phyloP scores from a whole-genome alignment of 2,113 vertebrate genomes.

The Lontra canadensis region DNA sequence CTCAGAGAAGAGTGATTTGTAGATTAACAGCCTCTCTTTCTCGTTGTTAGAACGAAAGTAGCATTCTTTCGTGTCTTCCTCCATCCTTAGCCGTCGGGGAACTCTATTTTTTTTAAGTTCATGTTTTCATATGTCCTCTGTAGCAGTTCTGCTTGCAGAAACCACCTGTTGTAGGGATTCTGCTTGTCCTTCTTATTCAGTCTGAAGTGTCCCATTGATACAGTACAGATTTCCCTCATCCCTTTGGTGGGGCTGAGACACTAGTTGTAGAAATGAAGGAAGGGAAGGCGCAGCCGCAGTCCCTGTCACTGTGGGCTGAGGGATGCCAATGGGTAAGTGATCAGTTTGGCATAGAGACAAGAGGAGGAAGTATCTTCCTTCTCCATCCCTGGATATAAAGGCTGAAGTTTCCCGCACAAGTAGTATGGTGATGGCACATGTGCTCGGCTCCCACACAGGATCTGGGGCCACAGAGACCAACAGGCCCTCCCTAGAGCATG shows the following conservation, averaged over 20 bases:
- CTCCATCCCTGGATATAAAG: neutral
- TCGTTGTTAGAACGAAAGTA: neutral
- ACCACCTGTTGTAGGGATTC: neutral
- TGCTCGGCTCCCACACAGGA: rapidly evolving
- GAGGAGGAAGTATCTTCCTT: neutral
- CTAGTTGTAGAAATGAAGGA: neutral
- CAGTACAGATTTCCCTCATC: neutral
- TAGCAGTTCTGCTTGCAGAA: neutral
- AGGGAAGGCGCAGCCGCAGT: too few species aligned
- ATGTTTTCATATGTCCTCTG: neutral
- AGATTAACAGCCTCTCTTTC: neutral
- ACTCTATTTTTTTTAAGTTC: neutral
- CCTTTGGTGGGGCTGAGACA: neutral
- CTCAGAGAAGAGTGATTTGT: neutral
- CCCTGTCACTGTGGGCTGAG: neutral
- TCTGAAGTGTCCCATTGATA: neutral
- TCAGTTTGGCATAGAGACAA: neutral
- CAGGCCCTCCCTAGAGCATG: neutral
- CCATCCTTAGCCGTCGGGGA: neutral
- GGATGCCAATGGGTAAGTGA: rapidly evolving
- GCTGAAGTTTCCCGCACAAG: neutral
- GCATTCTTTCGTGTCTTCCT: neutral
- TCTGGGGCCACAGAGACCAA: neutral
- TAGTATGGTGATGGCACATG: rapidly evolving
- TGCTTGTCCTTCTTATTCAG: neutral